These are phyloP conservation scores for Gryon sp. DNA, from an alignment of 1,140 invertebrate genomes.

Conservation along the genomic window DNA sequence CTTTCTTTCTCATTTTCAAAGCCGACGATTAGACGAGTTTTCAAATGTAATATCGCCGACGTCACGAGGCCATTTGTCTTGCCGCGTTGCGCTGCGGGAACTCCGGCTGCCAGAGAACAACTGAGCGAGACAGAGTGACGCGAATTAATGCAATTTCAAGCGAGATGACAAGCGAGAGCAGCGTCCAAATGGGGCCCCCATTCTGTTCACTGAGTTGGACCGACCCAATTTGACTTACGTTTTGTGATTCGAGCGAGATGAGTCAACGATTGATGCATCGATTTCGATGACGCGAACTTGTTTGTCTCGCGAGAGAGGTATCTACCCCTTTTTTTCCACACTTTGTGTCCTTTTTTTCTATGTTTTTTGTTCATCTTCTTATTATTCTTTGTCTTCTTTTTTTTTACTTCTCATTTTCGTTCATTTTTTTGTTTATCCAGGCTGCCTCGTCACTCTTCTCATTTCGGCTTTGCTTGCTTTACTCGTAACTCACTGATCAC, in stretches of 20 bases:
- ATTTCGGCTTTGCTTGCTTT: slow-evolving; percentile 56
- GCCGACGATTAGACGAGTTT: slow-evolving; percentile 69
- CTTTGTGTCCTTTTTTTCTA: slow-evolving; percentile 13
- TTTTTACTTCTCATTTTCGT: slow-evolving; percentile 9
- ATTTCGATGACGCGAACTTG: slow-evolving; percentile 61
- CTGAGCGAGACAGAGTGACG: slow-evolving; percentile 37
- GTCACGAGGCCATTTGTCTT: slow-evolving; percentile 78
- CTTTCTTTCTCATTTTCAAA: slow-evolving; percentile 61
- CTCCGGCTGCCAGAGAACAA: slow-evolving; percentile 32
- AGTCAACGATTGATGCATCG: slow-evolving; percentile 65
- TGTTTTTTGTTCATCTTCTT: too few species aligned
- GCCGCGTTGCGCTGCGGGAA: slow-evolving; percentile 75
- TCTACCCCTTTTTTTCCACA: slow-evolving; percentile 30
- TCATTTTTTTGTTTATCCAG: slow-evolving; percentile 16
- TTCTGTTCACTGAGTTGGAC: slow-evolving; percentile 60
- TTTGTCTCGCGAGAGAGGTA: slow-evolving; percentile 50
- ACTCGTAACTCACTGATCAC: slow-evolving; percentile 44
- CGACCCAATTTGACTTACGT: slow-evolving; percentile 63
- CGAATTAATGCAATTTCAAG: too few species aligned
- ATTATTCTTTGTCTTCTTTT: slow-evolving; percentile 1
- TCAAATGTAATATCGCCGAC: slow-evolving; percentile 77
- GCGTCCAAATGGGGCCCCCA: slow-evolving; percentile 32
- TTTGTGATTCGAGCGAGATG: slow-evolving; percentile 64
- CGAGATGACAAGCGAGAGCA: slow-evolving; percentile 41
- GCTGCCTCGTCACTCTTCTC: slow-evolving; percentile 62